phyloP scores from a whole-genome alignment of 2,797 vertebrate genomes.

The Allobates femoralis region DNA sequence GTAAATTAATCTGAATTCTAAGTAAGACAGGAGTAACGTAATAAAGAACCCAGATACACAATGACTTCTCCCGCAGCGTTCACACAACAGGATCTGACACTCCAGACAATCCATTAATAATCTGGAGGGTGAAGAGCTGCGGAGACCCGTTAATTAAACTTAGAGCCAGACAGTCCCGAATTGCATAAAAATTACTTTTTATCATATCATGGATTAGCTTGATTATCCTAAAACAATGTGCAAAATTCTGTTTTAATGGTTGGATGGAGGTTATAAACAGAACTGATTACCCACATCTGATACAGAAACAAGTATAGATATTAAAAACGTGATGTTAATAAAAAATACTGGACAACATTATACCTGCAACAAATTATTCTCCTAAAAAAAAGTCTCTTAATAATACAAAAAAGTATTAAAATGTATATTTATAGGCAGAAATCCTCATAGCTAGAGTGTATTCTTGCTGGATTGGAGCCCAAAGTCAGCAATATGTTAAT shows the following conservation, averaged over 20 bases:
- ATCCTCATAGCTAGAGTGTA: background rate
- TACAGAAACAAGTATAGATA: background rate
- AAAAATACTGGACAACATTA: background rate
- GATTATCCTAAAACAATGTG: constrained; percentile 23
- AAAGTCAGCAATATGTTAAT: background rate
- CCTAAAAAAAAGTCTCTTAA: background rate
- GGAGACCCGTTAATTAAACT: constrained; percentile 40
- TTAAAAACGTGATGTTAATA: background rate
- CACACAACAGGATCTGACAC: constrained; percentile 44
- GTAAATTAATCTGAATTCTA: constrained; percentile 39
- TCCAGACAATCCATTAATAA: constrained; percentile 44
- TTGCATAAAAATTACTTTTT: constrained; percentile 39
- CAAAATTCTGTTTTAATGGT: constrained; percentile 2
- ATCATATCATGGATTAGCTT: constrained; percentile 26
- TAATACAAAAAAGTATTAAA: background rate
- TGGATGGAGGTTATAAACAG: background rate
- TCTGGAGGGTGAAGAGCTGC: constrained; percentile 27
- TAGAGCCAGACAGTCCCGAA: constrained; percentile 13
- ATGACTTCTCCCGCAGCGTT: constrained; percentile 37
- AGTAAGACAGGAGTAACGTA: background rate
- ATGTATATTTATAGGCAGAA: background rate
- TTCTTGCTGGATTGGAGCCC: background rate
- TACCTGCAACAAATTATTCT: background rate
- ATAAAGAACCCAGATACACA: constrained; percentile 23
- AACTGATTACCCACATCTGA: background rate